Base-by-base conservation (phyloP, 2,113 vertebrate species). In the Menura novaehollandiae region DNA sequence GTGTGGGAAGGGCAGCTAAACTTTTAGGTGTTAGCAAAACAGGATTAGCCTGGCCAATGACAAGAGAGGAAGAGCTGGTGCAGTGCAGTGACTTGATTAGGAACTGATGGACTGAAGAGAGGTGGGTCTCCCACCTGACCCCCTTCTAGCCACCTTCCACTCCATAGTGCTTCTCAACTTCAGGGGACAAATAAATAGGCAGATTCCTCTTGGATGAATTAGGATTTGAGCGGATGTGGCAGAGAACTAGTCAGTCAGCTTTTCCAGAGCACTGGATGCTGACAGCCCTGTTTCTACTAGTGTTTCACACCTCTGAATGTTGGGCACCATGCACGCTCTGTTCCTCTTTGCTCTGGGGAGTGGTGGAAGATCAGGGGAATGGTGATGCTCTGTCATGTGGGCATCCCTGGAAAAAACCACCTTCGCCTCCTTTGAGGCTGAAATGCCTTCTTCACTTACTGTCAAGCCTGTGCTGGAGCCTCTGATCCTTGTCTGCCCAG, bases 21-120 rank as follows among this genome's bases (percentile, higher is more conserved):
- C 35, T 33, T 93, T 19, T 4, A 73, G 87, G 51, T 85, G 24
- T 51, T 60, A 26, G 0, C 35, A 15, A 41, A 89, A 73, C 62
- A 76, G 33, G 18, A 27, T 5, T 53, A 58, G 51, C 21, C 84
- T 85, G 33, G 63, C 47, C 3, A 2, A 23, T 0, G 0, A 28
- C 32, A 35, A 9, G 49, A 79, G 66, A 74, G 37, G n/a, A 53
- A 71, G 68, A 71, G 60, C 35, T 78, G 60, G 49, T 74, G 43
- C 58, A 66, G 37, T 41, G 44, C 22, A 68, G 37, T 22, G 13
- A 41, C 62, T 77, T 56, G 53, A 11, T 76, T 60, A 79, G 67
- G 63, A 94, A 4, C 37, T 30, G 44, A 14, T 17, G 55, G 18
- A 4, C 11, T 74, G 60, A 55, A 55, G 47, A 60, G 30, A 52